A percentile compares a stretch with the other conserved stretches of the same genome.
These are phyloP conservation scores for Bubalus kerabau DNA, from an alignment of 2,113 vertebrate species.

Conservation along the genomic window DNA sequence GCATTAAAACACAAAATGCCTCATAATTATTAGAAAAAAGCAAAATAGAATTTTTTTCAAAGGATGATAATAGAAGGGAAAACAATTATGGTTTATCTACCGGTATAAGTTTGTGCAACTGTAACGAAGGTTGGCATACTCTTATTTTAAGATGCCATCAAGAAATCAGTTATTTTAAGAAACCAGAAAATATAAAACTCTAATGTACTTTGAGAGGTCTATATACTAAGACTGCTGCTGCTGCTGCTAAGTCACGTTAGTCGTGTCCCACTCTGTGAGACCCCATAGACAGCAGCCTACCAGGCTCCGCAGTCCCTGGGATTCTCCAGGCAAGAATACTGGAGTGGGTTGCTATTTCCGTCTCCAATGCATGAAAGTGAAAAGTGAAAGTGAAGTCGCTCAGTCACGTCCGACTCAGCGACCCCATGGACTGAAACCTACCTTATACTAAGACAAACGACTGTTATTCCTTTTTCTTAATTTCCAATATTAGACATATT, in stretches of 20 bases:
- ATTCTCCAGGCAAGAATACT: too few relatives aligned
- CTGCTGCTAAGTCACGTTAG: too few relatives aligned
- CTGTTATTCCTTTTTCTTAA: background rate
- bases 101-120: background rate
- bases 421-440: too few relatives aligned
- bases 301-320: too few relatives aligned
- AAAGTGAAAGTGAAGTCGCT: too few relatives aligned
- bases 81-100: background rate
- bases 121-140: background rate
- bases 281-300: too few relatives aligned
- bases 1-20: slow-evolving; percentile 25
- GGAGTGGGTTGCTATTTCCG: too few relatives aligned
- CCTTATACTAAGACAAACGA: background rate
- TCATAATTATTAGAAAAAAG: slow-evolving; percentile 42
- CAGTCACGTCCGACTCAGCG: too few relatives aligned
- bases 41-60: background rate
- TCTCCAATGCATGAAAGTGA: too few relatives aligned
- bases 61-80: background rate
- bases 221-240: background rate
- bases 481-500: background rate
- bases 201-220: background rate
- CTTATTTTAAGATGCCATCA: background rate
- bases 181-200: slow-evolving; percentile 9
- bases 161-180: slow-evolving; percentile 23
- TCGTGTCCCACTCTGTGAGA: too few relatives aligned